phyloP scores from a whole-genome alignment of 1,140 invertebrate species.

The Drosophila repletoides region DNA sequence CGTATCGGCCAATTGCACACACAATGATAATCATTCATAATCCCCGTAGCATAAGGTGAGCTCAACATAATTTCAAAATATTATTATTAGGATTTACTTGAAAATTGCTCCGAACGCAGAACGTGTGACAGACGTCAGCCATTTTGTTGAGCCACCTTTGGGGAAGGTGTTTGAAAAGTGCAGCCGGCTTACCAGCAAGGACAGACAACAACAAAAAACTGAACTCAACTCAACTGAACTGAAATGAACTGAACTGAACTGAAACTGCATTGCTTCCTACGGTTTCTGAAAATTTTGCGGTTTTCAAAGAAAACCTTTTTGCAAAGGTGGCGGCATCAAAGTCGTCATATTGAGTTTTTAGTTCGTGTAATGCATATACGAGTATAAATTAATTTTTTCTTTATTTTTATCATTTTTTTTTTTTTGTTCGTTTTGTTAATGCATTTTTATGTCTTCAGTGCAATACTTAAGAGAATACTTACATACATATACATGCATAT shows the following conservation, averaged over 20 bases:
- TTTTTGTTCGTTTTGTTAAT: slow-evolving; percentile 42
- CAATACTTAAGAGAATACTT: slow-evolving; percentile 8
- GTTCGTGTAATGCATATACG: slow-evolving; percentile 59
- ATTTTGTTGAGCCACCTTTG: slow-evolving; percentile 40
- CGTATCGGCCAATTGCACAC: slow-evolving; percentile 57
- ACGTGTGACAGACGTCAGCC: slow-evolving; percentile 49
- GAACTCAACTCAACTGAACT: slow-evolving; percentile 9
- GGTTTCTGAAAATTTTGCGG: slow-evolving; percentile 78
- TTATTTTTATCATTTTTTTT: slow-evolving; percentile 30
- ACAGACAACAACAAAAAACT: background rate
- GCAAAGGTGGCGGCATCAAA: slow-evolving; percentile 16
- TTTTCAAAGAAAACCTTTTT: slow-evolving; percentile 69
- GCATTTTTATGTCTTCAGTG: slow-evolving; percentile 77
- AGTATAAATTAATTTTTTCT: slow-evolving; percentile 62
- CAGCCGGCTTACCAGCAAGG: slow-evolving; percentile 43
- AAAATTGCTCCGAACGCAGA: slow-evolving; percentile 28
- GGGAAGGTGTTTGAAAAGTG: slow-evolving; percentile 67
- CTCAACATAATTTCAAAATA: slow-evolving; percentile 29
- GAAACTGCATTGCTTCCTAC: slow-evolving; percentile 50
- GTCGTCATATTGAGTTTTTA: slow-evolving; percentile 33
- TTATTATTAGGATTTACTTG: slow-evolving; percentile 30
- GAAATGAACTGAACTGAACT: slow-evolving; percentile 6
- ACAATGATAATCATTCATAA: slow-evolving; percentile 42
- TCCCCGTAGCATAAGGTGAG: slow-evolving; percentile 31
- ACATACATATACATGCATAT: background rate